A percentile compares a stretch with the other conserved stretches of the same genome.
These are phyloP conservation scores for Sparidentex hasta DNA, from an alignment of 2,797 vertebrate species.

Conservation along the genomic window DNA sequence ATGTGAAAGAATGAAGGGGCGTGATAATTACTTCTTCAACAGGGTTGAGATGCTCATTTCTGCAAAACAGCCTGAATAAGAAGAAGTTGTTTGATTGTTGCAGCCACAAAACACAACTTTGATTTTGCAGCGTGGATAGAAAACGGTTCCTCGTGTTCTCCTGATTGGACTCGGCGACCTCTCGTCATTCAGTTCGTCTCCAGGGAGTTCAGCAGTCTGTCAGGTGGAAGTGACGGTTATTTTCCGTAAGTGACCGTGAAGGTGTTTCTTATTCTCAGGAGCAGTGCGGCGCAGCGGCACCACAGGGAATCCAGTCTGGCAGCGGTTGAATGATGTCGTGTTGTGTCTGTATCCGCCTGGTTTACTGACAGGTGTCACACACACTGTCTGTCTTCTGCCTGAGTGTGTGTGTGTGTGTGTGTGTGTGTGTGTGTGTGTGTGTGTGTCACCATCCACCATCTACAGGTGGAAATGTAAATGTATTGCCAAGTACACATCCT, in stretches of 20 bases:
- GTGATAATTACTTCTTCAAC: background rate
- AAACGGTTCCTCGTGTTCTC: background rate
- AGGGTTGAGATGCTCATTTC: slow-evolving; percentile 19
- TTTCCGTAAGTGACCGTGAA: slow-evolving; percentile 11
- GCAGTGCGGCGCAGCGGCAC: slow-evolving; percentile 46
- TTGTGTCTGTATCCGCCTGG: slow-evolving; percentile 23
- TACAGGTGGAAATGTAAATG: slow-evolving; percentile 16
- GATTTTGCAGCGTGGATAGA: background rate
- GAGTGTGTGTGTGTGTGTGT: background rate
- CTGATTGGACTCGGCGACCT: background rate
- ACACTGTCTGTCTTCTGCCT: background rate
- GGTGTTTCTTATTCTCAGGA: slow-evolving; percentile 67
- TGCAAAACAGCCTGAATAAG: slow-evolving; percentile 7
- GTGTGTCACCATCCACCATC: background rate
- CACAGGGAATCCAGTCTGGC: slow-evolving; percentile 58
- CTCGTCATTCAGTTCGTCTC: background rate
- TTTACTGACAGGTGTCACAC: slow-evolving; percentile 25
- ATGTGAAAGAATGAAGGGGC: background rate
- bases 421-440: background rate
- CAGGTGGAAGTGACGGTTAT: background rate
- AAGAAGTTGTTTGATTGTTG: background rate
- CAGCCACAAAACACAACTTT: background rate
- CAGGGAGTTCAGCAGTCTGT: background rate
- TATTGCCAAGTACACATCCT: slow-evolving; percentile 44
- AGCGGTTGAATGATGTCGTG: slow-evolving; percentile 56